phyloP scores from a whole-genome alignment of 2,888 invertebrate species.

The Erynnis tages region DNA sequence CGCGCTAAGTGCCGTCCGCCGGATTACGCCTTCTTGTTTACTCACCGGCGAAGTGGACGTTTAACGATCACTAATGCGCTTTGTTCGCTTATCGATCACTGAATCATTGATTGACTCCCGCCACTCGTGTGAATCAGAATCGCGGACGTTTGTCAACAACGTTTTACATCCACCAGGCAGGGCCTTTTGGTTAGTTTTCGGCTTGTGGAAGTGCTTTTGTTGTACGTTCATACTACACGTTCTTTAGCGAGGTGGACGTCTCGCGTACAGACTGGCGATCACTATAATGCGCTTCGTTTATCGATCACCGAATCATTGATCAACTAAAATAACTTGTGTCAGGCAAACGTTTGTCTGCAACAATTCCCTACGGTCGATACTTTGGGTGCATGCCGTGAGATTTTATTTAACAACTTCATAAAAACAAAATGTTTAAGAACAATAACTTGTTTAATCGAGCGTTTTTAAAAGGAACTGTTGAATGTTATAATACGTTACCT shows the following conservation, averaged over 20 bases:
- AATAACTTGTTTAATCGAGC: too few relatives aligned
- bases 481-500: too few relatives aligned
- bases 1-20: constrained; percentile 71
- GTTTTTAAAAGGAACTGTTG: too few relatives aligned
- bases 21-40: constrained; percentile 75
- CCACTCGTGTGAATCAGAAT: constrained; percentile 10
- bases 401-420: too few relatives aligned
- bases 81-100: constrained; percentile 56
- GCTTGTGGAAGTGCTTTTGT: too few relatives aligned
- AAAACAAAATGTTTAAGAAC: too few relatives aligned
- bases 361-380: too few relatives aligned
- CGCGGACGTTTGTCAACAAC: constrained; percentile 6
- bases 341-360: constrained; percentile 1
- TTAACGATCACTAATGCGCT: constrained; percentile 66
- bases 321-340: constrained; percentile 32
- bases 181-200: too few relatives aligned
- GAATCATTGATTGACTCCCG: constrained; percentile 57
- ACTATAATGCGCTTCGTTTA: constrained; percentile 65
- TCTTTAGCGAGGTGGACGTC: constrained; percentile 71
- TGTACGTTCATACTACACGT: too few relatives aligned
- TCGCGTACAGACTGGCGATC: too few relatives aligned
- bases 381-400: too few relatives aligned
- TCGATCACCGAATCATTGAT: constrained; percentile 66
- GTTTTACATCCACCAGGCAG: too few relatives aligned
- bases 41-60: constrained; percentile 68